Evolutionary conservation across 2,797 vertebrate species (phyloP).

Genomic region (Clarias pachynema): DNA sequence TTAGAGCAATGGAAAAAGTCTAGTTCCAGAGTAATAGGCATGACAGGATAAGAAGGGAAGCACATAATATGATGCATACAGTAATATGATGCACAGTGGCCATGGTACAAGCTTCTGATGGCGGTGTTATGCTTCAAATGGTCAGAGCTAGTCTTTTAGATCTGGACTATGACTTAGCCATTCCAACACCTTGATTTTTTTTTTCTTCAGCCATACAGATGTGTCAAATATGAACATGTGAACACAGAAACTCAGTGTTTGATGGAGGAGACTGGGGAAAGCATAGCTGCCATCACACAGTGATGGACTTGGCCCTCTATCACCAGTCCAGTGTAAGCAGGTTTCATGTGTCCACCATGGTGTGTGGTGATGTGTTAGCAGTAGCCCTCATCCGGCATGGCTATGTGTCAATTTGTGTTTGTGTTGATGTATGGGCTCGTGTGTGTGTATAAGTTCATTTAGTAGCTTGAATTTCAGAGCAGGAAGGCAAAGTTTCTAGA

Average conservation of each 20-base stretch:
- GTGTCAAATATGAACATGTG: constrained; percentile 31
- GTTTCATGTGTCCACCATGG: constrained; percentile 51
- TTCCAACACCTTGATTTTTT: not conserved
- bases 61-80: too few relatives aligned
- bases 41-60: too few relatives aligned
- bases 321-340: constrained; percentile 52
- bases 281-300: constrained; percentile 55
- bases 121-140: too few relatives aligned
- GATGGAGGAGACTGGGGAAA: constrained; percentile 32
- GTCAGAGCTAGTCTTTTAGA: not conserved
- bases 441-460: constrained; percentile 46
- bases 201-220: not conserved
- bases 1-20: too few relatives aligned
- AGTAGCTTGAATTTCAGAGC: constrained; percentile 51
- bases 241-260: constrained; percentile 58
- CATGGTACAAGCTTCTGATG: too few relatives aligned
- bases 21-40: too few relatives aligned
- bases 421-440: constrained; percentile 50
- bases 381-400: constrained; percentile 59
- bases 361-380: constrained; percentile 53
- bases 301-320: constrained; percentile 52
- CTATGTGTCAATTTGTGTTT: constrained; percentile 61
- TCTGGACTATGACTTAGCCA: not conserved
- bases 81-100: too few relatives aligned
- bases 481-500: constrained; percentile 8